Evolutionary conservation across 2,888 invertebrate species (phyloP).

Genomic region (Drosophila putrida): DNA sequence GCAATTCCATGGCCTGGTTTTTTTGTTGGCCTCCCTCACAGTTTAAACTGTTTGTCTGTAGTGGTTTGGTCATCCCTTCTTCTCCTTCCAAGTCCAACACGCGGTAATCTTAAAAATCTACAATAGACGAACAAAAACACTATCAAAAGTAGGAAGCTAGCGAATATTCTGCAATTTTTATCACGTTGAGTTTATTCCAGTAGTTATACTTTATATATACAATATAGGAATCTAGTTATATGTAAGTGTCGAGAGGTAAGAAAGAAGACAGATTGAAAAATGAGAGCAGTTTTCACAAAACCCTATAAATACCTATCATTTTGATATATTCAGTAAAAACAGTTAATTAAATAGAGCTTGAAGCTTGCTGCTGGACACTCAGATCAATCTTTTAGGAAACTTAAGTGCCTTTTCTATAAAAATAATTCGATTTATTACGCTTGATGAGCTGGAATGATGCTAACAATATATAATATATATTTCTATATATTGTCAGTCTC

Average conservation of each 20-base stretch:
- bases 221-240: slow-evolving; percentile 12
- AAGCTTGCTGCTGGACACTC: too few relatives aligned
- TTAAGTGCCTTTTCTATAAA: too few relatives aligned
- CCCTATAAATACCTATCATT: too few relatives aligned
- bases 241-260: neutral
- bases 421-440: neutral
- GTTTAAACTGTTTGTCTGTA: slow-evolving; percentile 75
- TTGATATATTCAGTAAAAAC: too few relatives aligned
- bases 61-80: slow-evolving; percentile 53
- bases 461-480: neutral
- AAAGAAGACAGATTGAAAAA: too few relatives aligned
- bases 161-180: slow-evolving; percentile 57
- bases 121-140: slow-evolving; percentile 14
- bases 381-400: too few relatives aligned
- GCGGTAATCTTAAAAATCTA: slow-evolving; percentile 57
- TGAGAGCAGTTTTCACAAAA: too few relatives aligned
- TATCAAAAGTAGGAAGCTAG: slow-evolving; percentile 21
- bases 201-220: slow-evolving; percentile 20
- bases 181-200: slow-evolving; percentile 38
- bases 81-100: slow-evolving; percentile 57
- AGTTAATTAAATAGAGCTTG: too few relatives aligned
- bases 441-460: neutral
- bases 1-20: slow-evolving; percentile 61
- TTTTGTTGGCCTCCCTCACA: slow-evolving; percentile 52
- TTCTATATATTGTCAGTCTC: too few relatives aligned